A percentile compares a stretch with the other conserved stretches of the same genome.
Conservation (phyloP, 2,888 invertebrate species). For the Petrophora chlorosata region DNA sequence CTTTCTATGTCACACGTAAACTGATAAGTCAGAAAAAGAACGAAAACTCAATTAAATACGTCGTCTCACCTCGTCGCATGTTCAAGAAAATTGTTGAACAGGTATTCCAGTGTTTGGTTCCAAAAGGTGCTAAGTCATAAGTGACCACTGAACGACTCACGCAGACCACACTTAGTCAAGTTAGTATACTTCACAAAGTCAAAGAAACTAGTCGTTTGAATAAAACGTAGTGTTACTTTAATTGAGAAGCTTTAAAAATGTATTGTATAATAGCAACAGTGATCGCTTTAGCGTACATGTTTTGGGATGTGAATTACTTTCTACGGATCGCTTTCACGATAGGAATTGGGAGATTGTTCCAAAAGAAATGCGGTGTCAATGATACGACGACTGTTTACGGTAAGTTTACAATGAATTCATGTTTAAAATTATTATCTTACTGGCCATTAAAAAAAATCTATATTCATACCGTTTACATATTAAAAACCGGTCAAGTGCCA, state of each 20-base stretch:
- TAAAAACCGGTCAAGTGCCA: no score
- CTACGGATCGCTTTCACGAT: conserved; percentile 88
- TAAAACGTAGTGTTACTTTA: background rate
- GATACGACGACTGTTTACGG: conserved; percentile 90
- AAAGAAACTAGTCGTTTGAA: no score
- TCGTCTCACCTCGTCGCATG: background rate
- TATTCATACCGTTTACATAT: no score
- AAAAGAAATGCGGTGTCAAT: conserved; percentile 87
- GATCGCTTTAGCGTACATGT: conserved; percentile 85
- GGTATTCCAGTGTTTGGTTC: conserved; percentile 1
- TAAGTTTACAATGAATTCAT: conserved; percentile 85
- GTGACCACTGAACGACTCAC: background rate
- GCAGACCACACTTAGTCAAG: background rate
- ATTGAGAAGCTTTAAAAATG: conserved; percentile 48
- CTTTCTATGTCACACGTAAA: background rate
- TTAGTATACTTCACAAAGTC: conserved; percentile 25
- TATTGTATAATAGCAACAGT: conserved; percentile 63
- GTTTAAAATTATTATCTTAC: no score
- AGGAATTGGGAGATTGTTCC: conserved; percentile 87
- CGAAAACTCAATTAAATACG: background rate
- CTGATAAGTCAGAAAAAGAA: conserved; percentile 13
- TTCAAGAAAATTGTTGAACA: background rate
- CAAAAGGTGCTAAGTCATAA: conserved; percentile 5
- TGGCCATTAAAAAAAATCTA: no score
- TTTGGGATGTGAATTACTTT: conserved; percentile 93